Conservation (phyloP, 2,888 invertebrate species). For the Ectemnius lituratus region DNA sequence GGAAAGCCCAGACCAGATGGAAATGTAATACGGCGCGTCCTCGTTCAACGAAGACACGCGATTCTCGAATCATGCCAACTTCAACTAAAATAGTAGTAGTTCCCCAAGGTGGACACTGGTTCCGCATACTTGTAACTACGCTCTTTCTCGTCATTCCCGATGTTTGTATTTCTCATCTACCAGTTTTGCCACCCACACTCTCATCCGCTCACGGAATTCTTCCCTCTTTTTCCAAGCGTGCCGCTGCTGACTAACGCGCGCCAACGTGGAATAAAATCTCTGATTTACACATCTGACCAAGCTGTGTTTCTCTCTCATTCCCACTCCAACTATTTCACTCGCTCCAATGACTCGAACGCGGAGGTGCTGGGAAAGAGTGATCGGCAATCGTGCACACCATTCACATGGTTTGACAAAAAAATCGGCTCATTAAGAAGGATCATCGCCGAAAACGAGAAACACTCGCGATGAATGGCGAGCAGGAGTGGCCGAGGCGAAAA, state of each 20-base stretch:
- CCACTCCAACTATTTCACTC: slow-evolving; percentile 28
- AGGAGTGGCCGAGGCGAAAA: too few relatives aligned
- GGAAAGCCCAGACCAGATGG: slow-evolving; percentile 20
- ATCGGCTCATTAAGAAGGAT: slow-evolving; percentile 4
- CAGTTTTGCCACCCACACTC: slow-evolving; percentile 72
- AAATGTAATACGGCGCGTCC: background rate
- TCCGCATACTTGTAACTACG: slow-evolving; percentile 33
- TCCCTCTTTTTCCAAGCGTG: slow-evolving; percentile 45
- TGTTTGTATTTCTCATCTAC: slow-evolving; percentile 76
- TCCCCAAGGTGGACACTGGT: slow-evolving; percentile 38
- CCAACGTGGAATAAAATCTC: slow-evolving; percentile 67
- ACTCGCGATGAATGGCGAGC: too few relatives aligned
- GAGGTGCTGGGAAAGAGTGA: slow-evolving; percentile 21
- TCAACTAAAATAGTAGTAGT: slow-evolving; percentile 2
- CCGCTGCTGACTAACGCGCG: slow-evolving; percentile 53
- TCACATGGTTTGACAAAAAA: slow-evolving; percentile 1
- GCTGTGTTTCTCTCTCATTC: background rate
- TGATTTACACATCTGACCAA: slow-evolving; percentile 64
- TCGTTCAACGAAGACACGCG: slow-evolving; percentile 23
- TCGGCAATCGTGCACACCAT: slow-evolving; percentile 10
- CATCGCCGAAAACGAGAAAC: too few relatives aligned
- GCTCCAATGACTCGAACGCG: slow-evolving; percentile 39
- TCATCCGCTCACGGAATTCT: slow-evolving; percentile 51
- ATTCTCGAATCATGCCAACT: slow-evolving; percentile 17
- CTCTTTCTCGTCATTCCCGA: slow-evolving; percentile 57